Evolutionary conservation across 2,113 vertebrate species (phyloP).

Genomic region (Geococcyx californianus): DNA sequence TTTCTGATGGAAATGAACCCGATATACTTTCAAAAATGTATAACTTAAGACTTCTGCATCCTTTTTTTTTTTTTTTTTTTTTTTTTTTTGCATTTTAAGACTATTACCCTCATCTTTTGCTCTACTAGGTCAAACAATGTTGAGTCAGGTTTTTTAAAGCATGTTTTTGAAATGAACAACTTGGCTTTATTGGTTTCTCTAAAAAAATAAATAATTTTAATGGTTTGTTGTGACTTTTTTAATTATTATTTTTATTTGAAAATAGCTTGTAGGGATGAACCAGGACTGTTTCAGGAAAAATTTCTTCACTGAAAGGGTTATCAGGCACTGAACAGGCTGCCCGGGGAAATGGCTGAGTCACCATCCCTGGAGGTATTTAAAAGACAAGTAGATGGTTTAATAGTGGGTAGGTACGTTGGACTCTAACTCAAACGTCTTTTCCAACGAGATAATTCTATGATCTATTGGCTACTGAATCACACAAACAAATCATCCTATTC

Average conservation of each 20-base stretch:
- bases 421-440: too few species aligned
- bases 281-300: not conserved
- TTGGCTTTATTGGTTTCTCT: conserved; percentile 16
- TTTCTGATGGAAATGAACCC: conserved; percentile 11
- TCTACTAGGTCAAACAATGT: conserved; percentile 24
- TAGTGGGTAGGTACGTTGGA: too few species aligned
- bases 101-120: conserved; percentile 26
- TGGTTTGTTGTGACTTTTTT: not conserved
- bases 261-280: not conserved
- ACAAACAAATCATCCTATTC: not conserved
- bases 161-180: conserved; percentile 43
- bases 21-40: not conserved
- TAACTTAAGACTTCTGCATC: not conserved
- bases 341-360: too few species aligned
- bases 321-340: too few species aligned
- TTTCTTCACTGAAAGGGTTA: too few species aligned
- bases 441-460: too few species aligned
- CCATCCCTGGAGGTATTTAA: too few species aligned
- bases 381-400: too few species aligned
- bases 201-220: conserved; percentile 38
- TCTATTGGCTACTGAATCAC: not conserved
- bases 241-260: not conserved
- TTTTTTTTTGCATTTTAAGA: not conserved
- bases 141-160: conserved; percentile 47
- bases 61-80: conserved; percentile 4